These are phyloP conservation scores for Caenorhabditis brenneri DNA, from an alignment of 1,140 invertebrate genomes.

Conservation along the genomic window DNA sequence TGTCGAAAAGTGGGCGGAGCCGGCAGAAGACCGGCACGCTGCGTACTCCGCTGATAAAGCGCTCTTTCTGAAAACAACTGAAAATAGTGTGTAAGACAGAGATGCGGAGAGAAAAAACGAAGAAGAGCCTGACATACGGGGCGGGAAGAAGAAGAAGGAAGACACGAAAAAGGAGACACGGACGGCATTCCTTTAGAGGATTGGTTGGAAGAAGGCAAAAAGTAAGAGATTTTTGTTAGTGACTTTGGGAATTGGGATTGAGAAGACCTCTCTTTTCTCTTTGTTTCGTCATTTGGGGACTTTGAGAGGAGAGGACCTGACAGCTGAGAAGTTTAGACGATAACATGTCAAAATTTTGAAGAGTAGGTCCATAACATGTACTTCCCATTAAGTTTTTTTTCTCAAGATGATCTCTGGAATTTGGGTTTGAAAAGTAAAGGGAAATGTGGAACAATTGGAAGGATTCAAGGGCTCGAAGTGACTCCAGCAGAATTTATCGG, in stretches of 20 bases:
- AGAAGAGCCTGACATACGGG: slow-evolving; percentile 34
- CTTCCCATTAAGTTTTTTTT: not conserved
- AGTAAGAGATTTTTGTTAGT: slow-evolving; percentile 27
- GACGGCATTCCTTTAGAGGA: slow-evolving; percentile 41
- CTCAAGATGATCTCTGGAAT: not conserved
- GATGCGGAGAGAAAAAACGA: not conserved
- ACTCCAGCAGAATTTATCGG: too few species aligned
- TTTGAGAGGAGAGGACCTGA: not conserved
- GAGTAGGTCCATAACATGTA: not conserved
- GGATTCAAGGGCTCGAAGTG: too few species aligned
- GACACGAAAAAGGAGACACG: not conserved
- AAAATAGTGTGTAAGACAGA: not conserved
- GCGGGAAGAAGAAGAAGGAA: not conserved
- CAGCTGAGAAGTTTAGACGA: not conserved
- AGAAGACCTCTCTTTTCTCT: not conserved
- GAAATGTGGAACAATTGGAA: too few species aligned
- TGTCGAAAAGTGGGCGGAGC: slow-evolving; percentile 28
- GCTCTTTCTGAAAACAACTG: slow-evolving; percentile 2
- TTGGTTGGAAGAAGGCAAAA: slow-evolving; percentile 18
- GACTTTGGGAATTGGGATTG: slow-evolving; percentile 29
- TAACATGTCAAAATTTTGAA: slow-evolving; percentile 3
- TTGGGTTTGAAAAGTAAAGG: not conserved
- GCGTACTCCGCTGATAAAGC: slow-evolving; percentile 30
- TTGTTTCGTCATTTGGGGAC: slow-evolving; percentile 36
- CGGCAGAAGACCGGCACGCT: slow-evolving; percentile 9